phyloP scores from a whole-genome alignment of 2,797 vertebrate species.

The Dendrocincla fuliginosa region DNA sequence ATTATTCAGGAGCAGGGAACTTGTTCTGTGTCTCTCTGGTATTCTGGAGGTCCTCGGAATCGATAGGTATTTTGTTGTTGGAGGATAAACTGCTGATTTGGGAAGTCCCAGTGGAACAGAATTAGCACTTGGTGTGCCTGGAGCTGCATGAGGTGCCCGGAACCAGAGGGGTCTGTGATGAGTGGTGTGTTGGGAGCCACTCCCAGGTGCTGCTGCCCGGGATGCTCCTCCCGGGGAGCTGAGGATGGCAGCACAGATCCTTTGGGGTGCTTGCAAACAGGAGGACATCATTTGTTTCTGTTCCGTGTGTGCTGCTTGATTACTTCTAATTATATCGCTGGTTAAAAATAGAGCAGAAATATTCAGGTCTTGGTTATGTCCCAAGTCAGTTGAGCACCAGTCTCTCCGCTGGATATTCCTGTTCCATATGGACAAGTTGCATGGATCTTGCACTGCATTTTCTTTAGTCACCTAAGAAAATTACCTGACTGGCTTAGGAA shows the following conservation, averaged over 20 bases:
- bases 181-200: not conserved
- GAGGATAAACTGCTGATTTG: not conserved
- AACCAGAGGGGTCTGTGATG: not conserved
- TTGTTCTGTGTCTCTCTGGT: not conserved
- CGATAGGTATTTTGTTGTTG: not conserved
- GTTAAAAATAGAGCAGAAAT: conserved; percentile 42
- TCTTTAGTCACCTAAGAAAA: not conserved
- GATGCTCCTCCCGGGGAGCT: not conserved
- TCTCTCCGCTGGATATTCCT: not conserved
- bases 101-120: not conserved
- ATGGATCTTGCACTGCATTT: not conserved
- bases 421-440: not conserved
- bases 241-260: not conserved
- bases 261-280: not conserved
- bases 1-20: not conserved
- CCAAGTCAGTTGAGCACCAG: not conserved
- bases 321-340: conserved; percentile 17
- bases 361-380: not conserved
- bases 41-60: not conserved
- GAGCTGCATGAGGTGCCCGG: not conserved
- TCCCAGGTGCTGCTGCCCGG: not conserved
- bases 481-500: not conserved
- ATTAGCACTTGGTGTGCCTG: not conserved
- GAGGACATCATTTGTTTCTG: not conserved
- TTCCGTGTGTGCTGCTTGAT: not conserved